These are phyloP conservation scores for Pedionomus torquatus DNA, from an alignment of 2,113 vertebrate species.

Conservation along the genomic window DNA sequence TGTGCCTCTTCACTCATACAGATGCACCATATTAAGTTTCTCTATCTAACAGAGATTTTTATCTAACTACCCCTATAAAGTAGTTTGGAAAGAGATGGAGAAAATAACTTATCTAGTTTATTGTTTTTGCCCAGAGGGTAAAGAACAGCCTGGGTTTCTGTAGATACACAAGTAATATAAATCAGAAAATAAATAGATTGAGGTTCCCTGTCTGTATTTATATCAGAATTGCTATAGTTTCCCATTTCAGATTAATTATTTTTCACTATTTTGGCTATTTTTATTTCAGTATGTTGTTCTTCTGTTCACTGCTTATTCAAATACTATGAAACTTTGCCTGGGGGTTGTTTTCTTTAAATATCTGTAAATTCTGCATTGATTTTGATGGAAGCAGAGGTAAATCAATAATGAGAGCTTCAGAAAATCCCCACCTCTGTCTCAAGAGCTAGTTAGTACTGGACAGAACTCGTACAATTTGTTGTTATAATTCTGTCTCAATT, in stretches of 20 bases:
- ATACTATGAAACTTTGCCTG: neutral
- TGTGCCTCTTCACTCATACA: neutral
- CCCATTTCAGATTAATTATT: neutral
- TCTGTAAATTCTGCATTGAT: neutral
- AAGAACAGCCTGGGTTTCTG: neutral
- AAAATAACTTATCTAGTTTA: neutral
- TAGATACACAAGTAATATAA: neutral
- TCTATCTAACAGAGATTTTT: neutral
- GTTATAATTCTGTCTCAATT: neutral
- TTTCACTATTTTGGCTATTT: neutral
- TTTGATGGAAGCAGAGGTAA: neutral
- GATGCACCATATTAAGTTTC: neutral
- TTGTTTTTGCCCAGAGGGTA: neutral
- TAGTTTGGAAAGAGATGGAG: neutral
- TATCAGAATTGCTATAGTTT: neutral
- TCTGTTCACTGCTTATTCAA: neutral
- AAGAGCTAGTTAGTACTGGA: neutral
- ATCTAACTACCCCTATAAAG: neutral
- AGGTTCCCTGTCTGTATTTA: neutral
- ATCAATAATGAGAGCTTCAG: neutral
- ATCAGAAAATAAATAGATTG: neutral
- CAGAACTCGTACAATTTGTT: neutral
- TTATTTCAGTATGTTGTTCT: neutral
- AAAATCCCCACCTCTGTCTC: neutral
- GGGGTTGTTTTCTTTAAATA: neutral